A percentile compares a stretch with the other conserved stretches of the same genome.
These are phyloP conservation scores for Epinotia bilunana DNA, from an alignment of 2,888 invertebrate genomes.

Conservation along the genomic window DNA sequence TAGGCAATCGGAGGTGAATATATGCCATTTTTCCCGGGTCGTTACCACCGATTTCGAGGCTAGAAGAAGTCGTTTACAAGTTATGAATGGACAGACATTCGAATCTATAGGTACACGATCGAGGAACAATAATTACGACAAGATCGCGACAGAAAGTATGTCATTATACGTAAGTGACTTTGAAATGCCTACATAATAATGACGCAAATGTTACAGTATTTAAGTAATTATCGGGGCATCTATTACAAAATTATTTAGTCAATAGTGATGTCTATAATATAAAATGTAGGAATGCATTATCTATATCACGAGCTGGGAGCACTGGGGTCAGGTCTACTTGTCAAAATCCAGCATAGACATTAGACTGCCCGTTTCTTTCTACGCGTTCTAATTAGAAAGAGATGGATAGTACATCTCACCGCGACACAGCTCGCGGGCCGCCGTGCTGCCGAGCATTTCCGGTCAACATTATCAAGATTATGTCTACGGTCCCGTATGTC, in stretches of 20 bases:
- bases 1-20: constrained; percentile 22
- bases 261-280: too few relatives aligned
- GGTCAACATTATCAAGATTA: too few relatives aligned
- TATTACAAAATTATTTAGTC: neutral
- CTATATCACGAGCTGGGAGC: too few relatives aligned
- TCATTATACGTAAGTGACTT: constrained; percentile 44
- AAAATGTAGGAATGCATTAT: too few relatives aligned
- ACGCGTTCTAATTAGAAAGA: too few relatives aligned
- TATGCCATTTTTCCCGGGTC: constrained; percentile 38
- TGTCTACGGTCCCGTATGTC: too few relatives aligned
- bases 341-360: too few relatives aligned
- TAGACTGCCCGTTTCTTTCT: too few relatives aligned
- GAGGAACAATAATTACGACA: constrained; percentile 45
- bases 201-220: neutral
- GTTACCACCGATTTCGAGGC: constrained; percentile 27
- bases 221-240: neutral
- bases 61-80: constrained; percentile 32
- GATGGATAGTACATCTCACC: too few relatives aligned
- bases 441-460: too few relatives aligned
- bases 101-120: constrained; percentile 39
- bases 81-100: constrained; percentile 48
- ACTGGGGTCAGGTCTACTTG: too few relatives aligned
- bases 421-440: too few relatives aligned
- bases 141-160: constrained; percentile 45
- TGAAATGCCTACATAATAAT: constrained; percentile 13